Percentiles rank a stretch among this genome's conserved stretches.
Evolutionary conservation across 2,797 vertebrate genomes (phyloP).

Genomic region (Brachyalestes nurse): DNA sequence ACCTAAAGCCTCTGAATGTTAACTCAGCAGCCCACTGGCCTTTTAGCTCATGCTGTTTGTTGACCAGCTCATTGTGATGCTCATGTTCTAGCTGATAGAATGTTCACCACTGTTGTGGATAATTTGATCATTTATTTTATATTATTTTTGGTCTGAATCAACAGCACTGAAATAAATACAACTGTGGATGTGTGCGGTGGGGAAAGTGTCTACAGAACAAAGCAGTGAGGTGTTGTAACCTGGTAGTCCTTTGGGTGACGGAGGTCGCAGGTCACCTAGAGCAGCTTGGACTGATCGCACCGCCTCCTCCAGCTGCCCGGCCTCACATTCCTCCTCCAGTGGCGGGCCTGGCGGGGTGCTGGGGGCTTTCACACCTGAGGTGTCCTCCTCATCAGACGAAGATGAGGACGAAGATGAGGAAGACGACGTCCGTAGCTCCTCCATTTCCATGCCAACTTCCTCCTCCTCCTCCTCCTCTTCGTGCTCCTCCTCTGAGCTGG

Average conservation of each 20-base stretch:
- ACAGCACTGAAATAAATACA: too few relatives aligned
- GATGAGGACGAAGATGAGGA: constrained; percentile 71
- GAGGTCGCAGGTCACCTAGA: constrained; percentile 71
- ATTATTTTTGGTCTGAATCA: too few relatives aligned
- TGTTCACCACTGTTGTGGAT: too few relatives aligned
- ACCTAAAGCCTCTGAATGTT: too few relatives aligned
- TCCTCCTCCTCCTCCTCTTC: constrained; percentile 82
- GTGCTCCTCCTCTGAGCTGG: constrained; percentile 86
- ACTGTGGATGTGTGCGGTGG: too few relatives aligned
- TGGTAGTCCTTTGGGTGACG: constrained; percentile 74
- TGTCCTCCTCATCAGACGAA: constrained; percentile 70
- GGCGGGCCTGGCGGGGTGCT: constrained; percentile 56
- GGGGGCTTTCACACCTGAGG: constrained; percentile 58
- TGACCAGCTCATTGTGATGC: too few relatives aligned
- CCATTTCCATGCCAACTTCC: too few relatives aligned
- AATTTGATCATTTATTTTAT: too few relatives aligned
- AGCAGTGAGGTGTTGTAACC: constrained; percentile 66
- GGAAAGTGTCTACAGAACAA: too few relatives aligned
- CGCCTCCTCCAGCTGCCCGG: constrained; percentile 43
- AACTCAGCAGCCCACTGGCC: too few relatives aligned
- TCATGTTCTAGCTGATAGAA: too few relatives aligned
- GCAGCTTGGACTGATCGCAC: constrained; percentile 19
- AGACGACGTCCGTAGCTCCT: constrained; percentile 54
- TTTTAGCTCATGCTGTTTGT: too few relatives aligned
- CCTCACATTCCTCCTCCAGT: constrained; percentile 62